Evolutionary conservation across 2,888 invertebrate species (phyloP).

Genomic region (Tetramorium bicarinatum): DNA sequence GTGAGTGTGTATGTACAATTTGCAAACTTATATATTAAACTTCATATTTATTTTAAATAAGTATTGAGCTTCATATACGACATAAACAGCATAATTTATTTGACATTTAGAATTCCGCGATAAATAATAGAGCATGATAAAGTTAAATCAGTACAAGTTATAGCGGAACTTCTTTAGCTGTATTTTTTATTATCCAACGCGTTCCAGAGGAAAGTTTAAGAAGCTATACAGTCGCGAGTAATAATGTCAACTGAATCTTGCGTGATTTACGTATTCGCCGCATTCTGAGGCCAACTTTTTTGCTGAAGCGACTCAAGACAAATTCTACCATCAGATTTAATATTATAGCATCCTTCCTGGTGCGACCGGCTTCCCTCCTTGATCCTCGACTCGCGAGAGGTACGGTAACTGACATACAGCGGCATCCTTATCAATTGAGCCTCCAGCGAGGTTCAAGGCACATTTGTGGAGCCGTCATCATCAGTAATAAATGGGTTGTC

Average conservation of each 20-base stretch:
- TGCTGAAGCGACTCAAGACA: conserved; percentile 35
- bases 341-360: conserved; percentile 56
- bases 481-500: conserved; percentile 80
- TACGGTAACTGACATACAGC: conserved; percentile 77
- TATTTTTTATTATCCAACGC: conserved; percentile 26
- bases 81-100: not conserved
- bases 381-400: conserved; percentile 83
- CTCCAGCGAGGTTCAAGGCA: conserved; percentile 72
- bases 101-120: conserved; percentile 5
- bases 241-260: conserved; percentile 47
- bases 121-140: conserved; percentile 11
- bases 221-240: not conserved
- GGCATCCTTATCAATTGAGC: conserved; percentile 84
- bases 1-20: not conserved
- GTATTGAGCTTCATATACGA: not conserved
- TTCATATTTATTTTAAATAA: not conserved
- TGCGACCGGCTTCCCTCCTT: not conserved
- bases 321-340: conserved; percentile 47
- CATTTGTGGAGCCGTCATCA: conserved; percentile 82
- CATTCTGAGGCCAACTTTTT: conserved; percentile 39
- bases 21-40: conserved; percentile 6
- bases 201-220: not conserved
- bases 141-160: conserved; percentile 39
- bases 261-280: conserved; percentile 39
- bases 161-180: conserved; percentile 12